phyloP scores from a whole-genome alignment of 1,140 invertebrate genomes.

The Colletes gigas region DNA sequence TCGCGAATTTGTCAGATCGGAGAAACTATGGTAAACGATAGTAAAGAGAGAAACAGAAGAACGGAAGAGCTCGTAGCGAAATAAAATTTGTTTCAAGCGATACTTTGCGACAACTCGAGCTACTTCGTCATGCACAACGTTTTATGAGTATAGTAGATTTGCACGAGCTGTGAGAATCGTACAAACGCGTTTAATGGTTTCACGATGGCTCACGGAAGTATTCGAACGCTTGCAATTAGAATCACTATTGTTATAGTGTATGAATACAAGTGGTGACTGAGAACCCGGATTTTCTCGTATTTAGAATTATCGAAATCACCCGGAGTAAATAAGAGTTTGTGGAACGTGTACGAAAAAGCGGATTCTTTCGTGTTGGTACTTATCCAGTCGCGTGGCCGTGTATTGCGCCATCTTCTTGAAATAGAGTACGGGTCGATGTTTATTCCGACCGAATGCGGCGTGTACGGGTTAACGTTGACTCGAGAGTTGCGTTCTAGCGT shows the following conservation, averaged over 20 bases:
- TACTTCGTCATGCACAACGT: constrained; percentile 58
- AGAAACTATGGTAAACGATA: constrained; percentile 2
- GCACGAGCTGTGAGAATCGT: not conserved
- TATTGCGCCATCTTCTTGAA: constrained; percentile 47
- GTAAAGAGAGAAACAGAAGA: constrained; percentile 20
- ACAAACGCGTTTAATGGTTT: no score
- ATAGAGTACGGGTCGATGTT: constrained; percentile 26
- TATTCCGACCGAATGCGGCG: constrained; percentile 10
- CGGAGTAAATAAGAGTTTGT: no score
- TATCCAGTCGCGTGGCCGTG: constrained; percentile 12
- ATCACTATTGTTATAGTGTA: no score
- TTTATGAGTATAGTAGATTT: constrained; percentile 2
- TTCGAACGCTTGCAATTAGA: no score
- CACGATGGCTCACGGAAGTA: no score
- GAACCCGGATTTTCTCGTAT: no score
- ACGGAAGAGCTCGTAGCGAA: constrained; percentile 54
- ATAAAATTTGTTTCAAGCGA: constrained; percentile 54
- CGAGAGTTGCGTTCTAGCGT: not conserved
- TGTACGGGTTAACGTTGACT: constrained; percentile 21
- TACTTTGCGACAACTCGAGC: constrained; percentile 56
- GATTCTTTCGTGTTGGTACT: not conserved
- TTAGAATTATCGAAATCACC: no score
- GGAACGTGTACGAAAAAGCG: no score
- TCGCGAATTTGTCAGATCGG: no score
- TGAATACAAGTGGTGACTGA: no score